Base-by-base conservation (phyloP, 53 echinoderm and acorn worm genomes). In the Paracentrotus lividus region DNA sequence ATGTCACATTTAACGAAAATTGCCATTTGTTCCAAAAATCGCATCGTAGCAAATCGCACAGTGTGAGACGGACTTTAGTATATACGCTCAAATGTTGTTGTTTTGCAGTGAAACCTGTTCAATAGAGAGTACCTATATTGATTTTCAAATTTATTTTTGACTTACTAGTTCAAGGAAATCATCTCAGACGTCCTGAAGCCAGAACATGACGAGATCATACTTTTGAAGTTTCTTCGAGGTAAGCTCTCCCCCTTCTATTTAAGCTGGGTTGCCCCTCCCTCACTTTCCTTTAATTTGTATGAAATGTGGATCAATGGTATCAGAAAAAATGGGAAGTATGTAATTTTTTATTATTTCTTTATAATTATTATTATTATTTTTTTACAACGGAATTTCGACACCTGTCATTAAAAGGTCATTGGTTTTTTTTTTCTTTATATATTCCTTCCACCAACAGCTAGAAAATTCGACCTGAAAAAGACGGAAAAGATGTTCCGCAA, bases 381-480 rank as follows among this genome's bases (percentile, higher is more conserved):
- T 8, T 64, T 31, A 64, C 26, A 8, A 5, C 1, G 27, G 9
- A 12, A 64, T 1, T 8, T 9, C 31, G 27, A 27, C 26, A 64
- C 26, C 31, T 8, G 29, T 29, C 64, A 29, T 29, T 10, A 57
- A 57, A 57, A 4, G 3, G 57, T 57, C 57, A 3, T 12, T 57
- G 57, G 16, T 18, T 57, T 20, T 55, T 55, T 16, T 10, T 10
- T 15, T 57, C 16, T 57, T 21, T 18, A 0, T 54, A 54, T 54
- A 29, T 27, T 64, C 31, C 13, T 29, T 31, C 13, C 64, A 15
- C 81, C 23, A 32, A 44, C 93, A 93, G 93, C 86, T 20, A 67
- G 93, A 20, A 93, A 36, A 45, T 93, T 93, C 49, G 93, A 93
- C 86, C 27, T 93, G 14, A 85, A 85, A 21, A 93, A 44, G 52